Percentiles rank a stretch among this genome's conserved stretches.
Conservation (phyloP, 2,797 vertebrate genomes). For the Alectoris magna region DNA sequence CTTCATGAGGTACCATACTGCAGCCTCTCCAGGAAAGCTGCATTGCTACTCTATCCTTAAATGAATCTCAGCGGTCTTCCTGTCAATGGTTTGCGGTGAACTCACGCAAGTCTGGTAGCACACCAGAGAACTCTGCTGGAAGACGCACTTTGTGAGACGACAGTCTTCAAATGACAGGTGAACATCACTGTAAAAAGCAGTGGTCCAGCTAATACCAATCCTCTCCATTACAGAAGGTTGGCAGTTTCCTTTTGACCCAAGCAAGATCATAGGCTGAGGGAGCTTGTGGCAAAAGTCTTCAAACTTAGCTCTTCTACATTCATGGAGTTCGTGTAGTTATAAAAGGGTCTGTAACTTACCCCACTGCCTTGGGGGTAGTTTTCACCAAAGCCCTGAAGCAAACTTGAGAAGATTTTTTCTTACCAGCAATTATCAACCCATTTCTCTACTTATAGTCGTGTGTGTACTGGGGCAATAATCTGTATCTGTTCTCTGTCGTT, state of each 20-base stretch:
- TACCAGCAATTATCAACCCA: background rate
- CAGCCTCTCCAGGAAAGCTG: background rate
- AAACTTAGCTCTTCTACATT: rapidly evolving
- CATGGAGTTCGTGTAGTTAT: background rate
- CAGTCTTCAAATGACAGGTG: background rate
- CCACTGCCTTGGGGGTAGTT: background rate
- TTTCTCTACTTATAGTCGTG: background rate
- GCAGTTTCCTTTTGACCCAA: background rate
- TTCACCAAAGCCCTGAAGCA: background rate
- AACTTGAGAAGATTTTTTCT: background rate
- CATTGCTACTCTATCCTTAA: background rate
- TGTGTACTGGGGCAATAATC: background rate
- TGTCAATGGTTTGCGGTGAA: background rate
- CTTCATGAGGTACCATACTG: background rate
- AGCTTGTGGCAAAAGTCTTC: background rate
- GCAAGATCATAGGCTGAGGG: background rate
- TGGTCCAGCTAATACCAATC: background rate
- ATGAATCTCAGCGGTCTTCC: rapidly evolving
- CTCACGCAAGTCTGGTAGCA: background rate
- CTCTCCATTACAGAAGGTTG: background rate
- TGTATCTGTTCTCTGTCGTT: background rate
- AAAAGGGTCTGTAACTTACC: background rate
- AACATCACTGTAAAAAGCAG: background rate
- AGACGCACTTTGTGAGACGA: background rate
- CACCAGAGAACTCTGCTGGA: background rate